Base-by-base conservation (phyloP, 2,888 invertebrate genomes). In the Drosophila seclusa region DNA sequence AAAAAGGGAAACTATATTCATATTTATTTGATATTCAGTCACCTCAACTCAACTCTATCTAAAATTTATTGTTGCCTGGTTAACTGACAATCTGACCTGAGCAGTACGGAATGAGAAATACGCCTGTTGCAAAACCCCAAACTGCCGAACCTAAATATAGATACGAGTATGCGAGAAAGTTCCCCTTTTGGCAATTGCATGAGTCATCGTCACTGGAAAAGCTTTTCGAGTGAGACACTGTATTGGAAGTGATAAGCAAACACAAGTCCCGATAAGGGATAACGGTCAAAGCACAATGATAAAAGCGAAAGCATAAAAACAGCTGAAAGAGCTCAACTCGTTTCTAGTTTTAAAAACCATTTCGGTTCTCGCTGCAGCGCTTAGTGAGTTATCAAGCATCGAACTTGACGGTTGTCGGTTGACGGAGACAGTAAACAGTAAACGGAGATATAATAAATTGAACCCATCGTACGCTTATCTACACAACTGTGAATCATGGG, bases 401-500 rank as follows among this genome's bases (percentile, higher is more conserved):
- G 40, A 50, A 61, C 62, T 36, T 10, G 40, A 60, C 59, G 62
- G 66, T 67, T 48, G 55, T 16, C 45, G 53, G n/a, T n/a, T n/a
- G n/a, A n/a, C n/a, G 52, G 13, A 24, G 49, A 49, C 21, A 24
- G 21, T 6, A 24, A 32, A 5, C 24, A 40, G 24, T 34, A 64
- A 24, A 57, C 21, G 49, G 4, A 54, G 0, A 59, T 6, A 65
- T 36, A 42, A 29, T 38, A 54, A 48, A 49, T 45, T 27, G 24
- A 34, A 49, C 34, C 3, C 38, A 45, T 29, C 16, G 31, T 31
- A 38, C 52, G 21, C 53, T 53, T 59, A 76, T 68, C 78, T 68
- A 24, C 24, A 10, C 7, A 55, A 42, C 40, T 24, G 67, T 79
- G 70, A 79, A 78, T 78, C 80, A 78, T 78, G 78, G 78, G 78